Evolutionary conservation across 23 tunicate species (phyloP).

Genomic region (Trididemnum clinides): DNA sequence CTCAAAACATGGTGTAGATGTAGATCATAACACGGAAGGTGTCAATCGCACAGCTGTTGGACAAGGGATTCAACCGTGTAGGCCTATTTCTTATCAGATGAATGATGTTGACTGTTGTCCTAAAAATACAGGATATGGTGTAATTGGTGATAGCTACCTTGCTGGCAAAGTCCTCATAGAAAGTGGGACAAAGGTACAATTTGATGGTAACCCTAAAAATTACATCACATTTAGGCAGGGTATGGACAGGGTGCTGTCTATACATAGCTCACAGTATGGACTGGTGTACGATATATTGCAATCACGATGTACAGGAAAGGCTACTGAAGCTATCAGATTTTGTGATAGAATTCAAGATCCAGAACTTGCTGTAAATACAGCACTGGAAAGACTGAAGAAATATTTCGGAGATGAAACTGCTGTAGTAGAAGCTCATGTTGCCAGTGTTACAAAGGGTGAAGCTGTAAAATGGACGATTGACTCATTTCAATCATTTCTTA

Average conservation of each 20-base stretch:
- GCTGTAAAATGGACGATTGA: not conserved
- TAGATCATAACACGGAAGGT: too few relatives aligned
- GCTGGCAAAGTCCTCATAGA: conserved; percentile 9
- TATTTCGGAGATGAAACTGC: not conserved
- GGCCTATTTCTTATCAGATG: too few relatives aligned
- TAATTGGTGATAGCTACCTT: conserved; percentile 14
- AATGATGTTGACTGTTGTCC: too few relatives aligned
- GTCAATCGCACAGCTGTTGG: too few relatives aligned
- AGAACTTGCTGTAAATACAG: conserved; percentile 1
- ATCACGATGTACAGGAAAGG: conserved; percentile 21
- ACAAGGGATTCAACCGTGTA: too few relatives aligned
- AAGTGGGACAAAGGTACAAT: conserved; percentile 3
- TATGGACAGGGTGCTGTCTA: not conserved
- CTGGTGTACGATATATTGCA: not conserved
- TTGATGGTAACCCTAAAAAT: conserved; percentile 1
- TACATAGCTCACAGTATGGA: not conserved
- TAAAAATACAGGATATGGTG: too few relatives aligned
- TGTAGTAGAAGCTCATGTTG: not conserved
- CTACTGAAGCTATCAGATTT: conserved; percentile 11
- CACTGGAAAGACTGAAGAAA: not conserved
- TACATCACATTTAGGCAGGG: conserved; percentile 9
- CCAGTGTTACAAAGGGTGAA: not conserved
- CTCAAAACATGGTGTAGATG: too few relatives aligned
- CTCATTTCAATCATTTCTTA: not conserved
- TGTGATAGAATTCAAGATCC: conserved; percentile 14